phyloP scores from a whole-genome alignment of 2,797 vertebrate genomes.

The Hylomyscus alleni region DNA sequence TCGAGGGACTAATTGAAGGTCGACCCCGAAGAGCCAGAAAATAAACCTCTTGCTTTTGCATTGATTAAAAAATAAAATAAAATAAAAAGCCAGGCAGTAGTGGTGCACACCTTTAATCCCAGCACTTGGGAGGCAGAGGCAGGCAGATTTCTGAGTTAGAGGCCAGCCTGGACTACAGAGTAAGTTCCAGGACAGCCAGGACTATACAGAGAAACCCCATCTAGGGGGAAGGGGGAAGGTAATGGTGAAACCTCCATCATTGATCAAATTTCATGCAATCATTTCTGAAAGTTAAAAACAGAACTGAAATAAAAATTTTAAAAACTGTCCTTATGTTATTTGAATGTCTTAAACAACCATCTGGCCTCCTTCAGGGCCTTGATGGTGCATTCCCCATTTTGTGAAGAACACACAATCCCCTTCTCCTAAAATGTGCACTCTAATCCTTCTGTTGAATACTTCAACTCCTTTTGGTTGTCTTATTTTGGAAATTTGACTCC shows the following conservation, averaged over 20 bases:
- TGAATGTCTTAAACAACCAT: background rate
- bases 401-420: background rate
- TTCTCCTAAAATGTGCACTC: background rate
- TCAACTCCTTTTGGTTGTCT: background rate
- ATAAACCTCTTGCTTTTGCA: too few species aligned
- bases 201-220: too few species aligned
- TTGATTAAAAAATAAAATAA: too few species aligned
- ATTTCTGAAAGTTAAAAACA: constrained; percentile 28
- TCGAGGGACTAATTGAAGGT: too few species aligned
- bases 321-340: background rate
- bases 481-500: background rate
- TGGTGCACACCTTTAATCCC: too few species aligned
- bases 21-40: too few species aligned
- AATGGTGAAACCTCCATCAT: background rate
- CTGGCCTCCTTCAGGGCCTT: background rate
- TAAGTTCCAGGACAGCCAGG: too few species aligned
- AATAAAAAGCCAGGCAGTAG: too few species aligned
- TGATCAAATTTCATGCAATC: background rate
- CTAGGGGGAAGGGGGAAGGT: background rate
- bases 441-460: background rate
- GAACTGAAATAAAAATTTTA: background rate
- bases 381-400: background rate
- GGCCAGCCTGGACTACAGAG: too few species aligned
- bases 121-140: too few species aligned
- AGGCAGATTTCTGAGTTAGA: too few species aligned